phyloP scores from a whole-genome alignment of 2,113 vertebrate genomes.

The Onychostruthus taczanowskii region DNA sequence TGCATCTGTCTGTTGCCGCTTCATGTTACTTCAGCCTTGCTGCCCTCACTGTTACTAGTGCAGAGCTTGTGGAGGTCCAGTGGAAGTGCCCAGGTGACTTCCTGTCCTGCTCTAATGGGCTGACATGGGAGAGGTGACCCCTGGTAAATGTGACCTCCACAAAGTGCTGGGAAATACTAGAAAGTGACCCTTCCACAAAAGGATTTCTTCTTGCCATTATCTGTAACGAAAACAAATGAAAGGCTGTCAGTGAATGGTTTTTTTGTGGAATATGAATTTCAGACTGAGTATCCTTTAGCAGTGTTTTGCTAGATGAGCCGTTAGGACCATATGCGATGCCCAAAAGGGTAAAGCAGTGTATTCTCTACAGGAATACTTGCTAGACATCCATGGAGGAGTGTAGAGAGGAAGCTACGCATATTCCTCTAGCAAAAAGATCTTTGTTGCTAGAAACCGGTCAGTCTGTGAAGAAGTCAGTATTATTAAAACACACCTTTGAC shows the following conservation, averaged over 20 bases:
- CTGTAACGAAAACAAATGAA: not conserved
- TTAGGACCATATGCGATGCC: not conserved
- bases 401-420: accelerated
- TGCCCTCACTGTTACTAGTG: not conserved
- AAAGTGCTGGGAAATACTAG: not conserved
- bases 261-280: not conserved
- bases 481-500: not conserved
- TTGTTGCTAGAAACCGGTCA: not conserved
- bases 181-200: not conserved
- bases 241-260: not conserved
- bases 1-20: conserved; percentile 15
- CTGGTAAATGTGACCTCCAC: not conserved
- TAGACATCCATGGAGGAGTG: not conserved
- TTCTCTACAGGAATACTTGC: not conserved
- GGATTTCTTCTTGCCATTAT: not conserved
- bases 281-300: not conserved
- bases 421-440: not conserved
- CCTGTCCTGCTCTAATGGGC: not conserved
- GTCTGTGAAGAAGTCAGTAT: not conserved
- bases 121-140: not conserved
- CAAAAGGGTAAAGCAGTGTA: not conserved
- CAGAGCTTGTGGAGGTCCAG: not conserved
- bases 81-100: not conserved
- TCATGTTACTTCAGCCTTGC: conserved; percentile 31
- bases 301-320: not conserved